Conservation (phyloP, 2,797 vertebrate genomes). For the Morelia viridis region DNA sequence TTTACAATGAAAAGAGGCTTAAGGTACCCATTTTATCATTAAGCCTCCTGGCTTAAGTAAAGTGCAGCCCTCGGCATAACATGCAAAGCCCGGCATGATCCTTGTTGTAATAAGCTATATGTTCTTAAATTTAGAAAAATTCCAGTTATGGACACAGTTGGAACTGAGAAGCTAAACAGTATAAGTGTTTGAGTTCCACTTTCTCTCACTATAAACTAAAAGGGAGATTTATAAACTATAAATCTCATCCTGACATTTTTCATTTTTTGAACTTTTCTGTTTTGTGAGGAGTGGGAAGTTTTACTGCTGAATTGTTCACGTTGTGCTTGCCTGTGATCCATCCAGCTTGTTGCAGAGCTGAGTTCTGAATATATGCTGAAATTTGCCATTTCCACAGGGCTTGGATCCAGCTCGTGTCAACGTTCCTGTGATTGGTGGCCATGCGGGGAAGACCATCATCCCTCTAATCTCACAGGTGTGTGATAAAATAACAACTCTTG, state of each 20-base stretch:
- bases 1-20: not conserved
- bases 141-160: not conserved
- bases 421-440: constrained; percentile 93
- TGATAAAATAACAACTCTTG: no score
- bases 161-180: not conserved
- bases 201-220: not conserved
- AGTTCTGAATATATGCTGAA: not conserved
- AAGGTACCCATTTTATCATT: not conserved
- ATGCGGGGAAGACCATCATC: constrained; percentile 97
- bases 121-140: not conserved
- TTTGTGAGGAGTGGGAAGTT: not conserved
- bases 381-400: constrained; percentile 70
- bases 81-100: not conserved
- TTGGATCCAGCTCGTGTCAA: constrained; percentile 92
- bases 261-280: not conserved
- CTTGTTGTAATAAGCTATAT: not conserved
- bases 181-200: not conserved
- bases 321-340: not conserved
- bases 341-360: not conserved
- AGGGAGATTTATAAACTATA: not conserved
- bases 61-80: not conserved
- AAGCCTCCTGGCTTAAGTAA: not conserved
- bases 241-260: not conserved
- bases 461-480: constrained; percentile 92
- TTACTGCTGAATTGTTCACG: not conserved